Evolutionary conservation across 1,140 invertebrate genomes (phyloP), one percentile per base, ranked within the genome.

Genomic region (Lordiphosa clarofinis): DNA sequence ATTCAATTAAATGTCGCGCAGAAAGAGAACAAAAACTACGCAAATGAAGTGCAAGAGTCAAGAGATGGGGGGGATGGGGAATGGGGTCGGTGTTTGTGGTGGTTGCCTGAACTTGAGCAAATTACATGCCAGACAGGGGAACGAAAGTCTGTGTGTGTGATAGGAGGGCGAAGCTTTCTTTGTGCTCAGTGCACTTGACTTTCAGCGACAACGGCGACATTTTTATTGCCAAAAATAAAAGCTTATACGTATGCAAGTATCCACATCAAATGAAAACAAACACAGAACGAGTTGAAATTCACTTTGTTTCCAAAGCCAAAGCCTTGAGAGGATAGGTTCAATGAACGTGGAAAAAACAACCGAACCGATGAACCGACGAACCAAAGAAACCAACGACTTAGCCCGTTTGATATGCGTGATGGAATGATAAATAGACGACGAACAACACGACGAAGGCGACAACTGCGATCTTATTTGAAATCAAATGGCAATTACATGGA

Each of bases 191-290:
- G 76, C 78, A 84, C 78, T 82, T 82, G 76, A 82, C 78, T 69
- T 82, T 82, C 66, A 66, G 33, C 70, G 46, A 73, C 56, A 15
- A 35, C 69, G 74, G 49, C 75, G 72, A 66, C 67, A 58, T 38
- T 61, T 84, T 82, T 84, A 82, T 84, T 82, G 76, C 76, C 76
- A 84, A 82, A 81, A 73, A 69, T 61, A 69, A 56, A 78, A 33
- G 33, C 55, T 44, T 40, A 33, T 53, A 54, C 42, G 56, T 56
- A 28, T 61, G 43, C 33, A 50, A 71, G 56, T 67, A n/a, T 49
- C 15, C 19, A 39, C 36, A 11, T 13, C 7, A 66, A 61, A 54
- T 57, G 47, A 68, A 67, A 66, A 56, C 59, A 44, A 68, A 69
- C 59, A 43, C 55, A 37, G 40, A 73, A 73, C 69, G 64, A 58